Conservation (phyloP, 2,797 vertebrate species). For the Siniperca undulata region DNA sequence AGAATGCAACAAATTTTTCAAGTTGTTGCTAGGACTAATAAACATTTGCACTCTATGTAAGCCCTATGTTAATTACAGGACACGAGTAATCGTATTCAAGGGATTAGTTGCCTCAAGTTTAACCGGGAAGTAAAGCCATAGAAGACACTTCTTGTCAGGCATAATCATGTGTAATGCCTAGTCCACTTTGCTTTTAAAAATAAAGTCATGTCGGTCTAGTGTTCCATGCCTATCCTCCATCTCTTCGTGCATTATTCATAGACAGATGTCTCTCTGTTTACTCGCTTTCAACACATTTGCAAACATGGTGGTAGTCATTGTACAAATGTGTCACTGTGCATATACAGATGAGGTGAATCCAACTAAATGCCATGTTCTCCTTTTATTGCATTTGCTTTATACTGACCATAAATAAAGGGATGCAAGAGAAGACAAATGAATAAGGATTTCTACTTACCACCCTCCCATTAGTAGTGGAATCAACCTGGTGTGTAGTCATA, state of each 20-base stretch:
- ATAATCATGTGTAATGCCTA: constrained; percentile 14
- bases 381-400: constrained; percentile 1
- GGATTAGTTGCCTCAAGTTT: constrained; percentile 46
- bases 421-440: not conserved
- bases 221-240: not conserved
- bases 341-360: not conserved
- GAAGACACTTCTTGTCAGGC: not conserved
- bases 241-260: constrained; percentile 43
- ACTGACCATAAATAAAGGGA: not conserved
- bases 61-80: constrained; percentile 53
- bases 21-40: constrained; percentile 40
- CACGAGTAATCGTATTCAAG: constrained; percentile 37
- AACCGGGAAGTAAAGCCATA: constrained; percentile 1
- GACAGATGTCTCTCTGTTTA: constrained; percentile 14
- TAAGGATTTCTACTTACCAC: not conserved
- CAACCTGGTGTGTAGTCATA: not conserved
- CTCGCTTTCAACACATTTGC: constrained; percentile 19
- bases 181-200: constrained; percentile 17
- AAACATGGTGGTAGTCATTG: not conserved
- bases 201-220: not conserved
- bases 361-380: not conserved
- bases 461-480: not conserved
- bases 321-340: not conserved
- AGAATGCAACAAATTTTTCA: constrained; percentile 50
- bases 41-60: constrained; percentile 34